Conservation (phyloP, 1,140 invertebrate genomes). For the Muscidifurax raptorellus region DNA sequence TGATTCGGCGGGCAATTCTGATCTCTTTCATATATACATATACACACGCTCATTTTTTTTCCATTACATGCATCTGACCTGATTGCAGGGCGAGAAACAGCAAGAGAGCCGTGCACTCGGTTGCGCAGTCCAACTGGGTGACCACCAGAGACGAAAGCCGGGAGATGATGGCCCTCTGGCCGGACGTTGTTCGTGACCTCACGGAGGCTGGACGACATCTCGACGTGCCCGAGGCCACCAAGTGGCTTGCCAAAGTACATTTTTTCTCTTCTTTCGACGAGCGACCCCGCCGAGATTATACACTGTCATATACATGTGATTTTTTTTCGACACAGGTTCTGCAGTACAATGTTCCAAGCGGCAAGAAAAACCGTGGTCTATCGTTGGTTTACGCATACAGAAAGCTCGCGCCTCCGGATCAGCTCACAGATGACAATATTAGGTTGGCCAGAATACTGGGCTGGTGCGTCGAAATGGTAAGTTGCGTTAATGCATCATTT, state of each 20-base stretch:
- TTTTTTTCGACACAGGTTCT: constrained; percentile 75
- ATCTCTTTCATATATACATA: no score
- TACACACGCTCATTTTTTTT: no score
- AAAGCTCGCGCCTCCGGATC: constrained; percentile 79
- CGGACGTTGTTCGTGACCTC: constrained; percentile 88
- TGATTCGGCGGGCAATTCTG: no score
- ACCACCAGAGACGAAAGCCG: constrained; percentile 86
- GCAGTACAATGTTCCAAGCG: constrained; percentile 88
- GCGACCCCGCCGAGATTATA: no score
- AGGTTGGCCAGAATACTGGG: constrained; percentile 89
- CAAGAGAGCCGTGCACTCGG: constrained; percentile 67
- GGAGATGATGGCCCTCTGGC: constrained; percentile 91
- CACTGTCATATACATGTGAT: no score
- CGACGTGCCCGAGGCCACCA: constrained; percentile 85
- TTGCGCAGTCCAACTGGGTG: constrained; percentile 78
- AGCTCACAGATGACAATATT: constrained; percentile 86
- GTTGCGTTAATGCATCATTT: constrained; percentile 59
- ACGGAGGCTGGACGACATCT: constrained; percentile 83
- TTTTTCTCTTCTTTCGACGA: neutral
- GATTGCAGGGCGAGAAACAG: neutral
- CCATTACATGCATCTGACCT: no score
- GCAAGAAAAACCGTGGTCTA: constrained; percentile 88
- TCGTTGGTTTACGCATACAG: constrained; percentile 88
- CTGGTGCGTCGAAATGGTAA: constrained; percentile 96
- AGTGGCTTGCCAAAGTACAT: constrained; percentile 85